Conservation (phyloP, 2,113 vertebrate genomes). For the Tenrec ecaudatus region DNA sequence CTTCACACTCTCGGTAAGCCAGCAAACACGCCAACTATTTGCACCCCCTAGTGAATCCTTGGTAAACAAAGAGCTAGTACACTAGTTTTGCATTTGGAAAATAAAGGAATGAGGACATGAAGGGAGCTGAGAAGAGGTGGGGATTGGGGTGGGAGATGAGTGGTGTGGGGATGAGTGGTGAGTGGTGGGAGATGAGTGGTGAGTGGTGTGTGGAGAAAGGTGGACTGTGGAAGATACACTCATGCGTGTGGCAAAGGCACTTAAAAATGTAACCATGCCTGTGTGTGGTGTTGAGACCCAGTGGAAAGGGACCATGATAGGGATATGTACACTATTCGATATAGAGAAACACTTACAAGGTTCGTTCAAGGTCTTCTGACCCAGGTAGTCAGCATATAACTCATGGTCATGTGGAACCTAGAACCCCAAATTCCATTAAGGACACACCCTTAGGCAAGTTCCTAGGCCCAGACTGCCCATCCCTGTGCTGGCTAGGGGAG, state of each 20-base stretch:
- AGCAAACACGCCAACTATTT: neutral
- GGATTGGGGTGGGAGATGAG: neutral
- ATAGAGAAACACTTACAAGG: no score
- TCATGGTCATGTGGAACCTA: no score
- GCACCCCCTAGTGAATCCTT: neutral
- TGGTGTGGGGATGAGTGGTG: no score
- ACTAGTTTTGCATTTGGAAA: conserved; percentile 9
- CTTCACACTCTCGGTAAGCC: neutral
- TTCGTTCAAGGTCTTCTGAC: no score
- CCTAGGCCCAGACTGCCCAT: no score
- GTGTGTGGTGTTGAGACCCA: neutral
- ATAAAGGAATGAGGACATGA: neutral
- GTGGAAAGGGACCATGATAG: no score
- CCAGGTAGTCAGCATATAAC: no score
- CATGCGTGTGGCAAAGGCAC: neutral
- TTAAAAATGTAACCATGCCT: neutral
- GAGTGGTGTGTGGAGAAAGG: neutral
- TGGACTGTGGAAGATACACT: neutral
- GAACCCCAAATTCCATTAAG: no score
- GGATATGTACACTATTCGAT: no score
- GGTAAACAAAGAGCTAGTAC: neutral
- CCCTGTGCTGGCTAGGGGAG: no score
- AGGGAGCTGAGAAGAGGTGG: neutral
- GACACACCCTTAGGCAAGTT: no score
- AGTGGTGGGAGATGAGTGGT: neutral